A percentile compares a stretch with the other conserved stretches of the same genome.
phyloP scores from a whole-genome alignment of 2,113 vertebrate species.

The Promerops cafer region DNA sequence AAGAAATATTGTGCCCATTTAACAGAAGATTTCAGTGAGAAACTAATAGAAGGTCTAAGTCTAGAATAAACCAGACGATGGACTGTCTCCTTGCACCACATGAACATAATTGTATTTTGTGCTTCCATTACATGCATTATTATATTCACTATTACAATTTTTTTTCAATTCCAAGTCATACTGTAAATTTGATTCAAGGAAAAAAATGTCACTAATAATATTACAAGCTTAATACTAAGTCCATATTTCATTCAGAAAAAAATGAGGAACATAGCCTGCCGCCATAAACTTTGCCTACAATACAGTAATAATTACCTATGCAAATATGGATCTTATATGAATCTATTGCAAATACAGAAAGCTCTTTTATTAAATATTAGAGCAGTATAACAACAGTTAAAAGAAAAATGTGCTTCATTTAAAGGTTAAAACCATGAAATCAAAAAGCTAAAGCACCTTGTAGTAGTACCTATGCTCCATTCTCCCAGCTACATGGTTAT shows the following conservation, averaged over 20 bases:
- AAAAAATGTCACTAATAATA: not conserved
- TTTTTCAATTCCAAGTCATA: not conserved
- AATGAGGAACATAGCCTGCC: not conserved
- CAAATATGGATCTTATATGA: not conserved
- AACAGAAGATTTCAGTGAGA: not conserved
- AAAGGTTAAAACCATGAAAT: not conserved
- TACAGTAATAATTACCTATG: not conserved
- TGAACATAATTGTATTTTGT: not conserved
- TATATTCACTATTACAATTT: not conserved
- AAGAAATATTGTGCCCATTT: not conserved
- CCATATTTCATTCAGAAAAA: not conserved
- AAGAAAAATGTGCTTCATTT: not conserved
- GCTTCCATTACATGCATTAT: not conserved
- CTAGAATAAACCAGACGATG: rapidly evolving
- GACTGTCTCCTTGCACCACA: not conserved
- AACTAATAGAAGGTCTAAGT: not conserved
- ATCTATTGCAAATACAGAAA: not conserved
- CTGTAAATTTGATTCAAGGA: not conserved
- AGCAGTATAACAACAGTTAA: not conserved
- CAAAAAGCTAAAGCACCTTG: not conserved
- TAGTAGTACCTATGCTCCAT: not conserved
- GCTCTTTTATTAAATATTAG: not conserved
- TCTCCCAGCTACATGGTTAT: not conserved
- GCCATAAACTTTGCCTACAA: not conserved
- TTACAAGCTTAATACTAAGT: not conserved